phyloP scores from a whole-genome alignment of 2,797 vertebrate species.

The Chelidonichthys spinosus region DNA sequence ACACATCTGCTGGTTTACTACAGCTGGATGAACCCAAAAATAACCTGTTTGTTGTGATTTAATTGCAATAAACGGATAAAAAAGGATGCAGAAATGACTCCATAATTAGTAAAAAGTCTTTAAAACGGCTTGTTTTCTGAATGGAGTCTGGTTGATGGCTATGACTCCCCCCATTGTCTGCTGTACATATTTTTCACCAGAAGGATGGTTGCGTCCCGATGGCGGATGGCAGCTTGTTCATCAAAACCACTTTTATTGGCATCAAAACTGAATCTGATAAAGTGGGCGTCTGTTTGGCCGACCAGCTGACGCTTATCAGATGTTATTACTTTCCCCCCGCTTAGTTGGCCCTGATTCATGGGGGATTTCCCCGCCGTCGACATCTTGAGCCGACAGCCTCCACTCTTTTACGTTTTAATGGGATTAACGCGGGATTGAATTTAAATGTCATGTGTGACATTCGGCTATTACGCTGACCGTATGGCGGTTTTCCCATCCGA shows the following conservation, averaged over 20 bases:
- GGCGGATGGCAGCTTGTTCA: not conserved
- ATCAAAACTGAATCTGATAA: not conserved
- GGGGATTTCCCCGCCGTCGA: not conserved
- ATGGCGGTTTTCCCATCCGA: conserved; percentile 16
- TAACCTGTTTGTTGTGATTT: too few species aligned
- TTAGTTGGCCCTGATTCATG: conserved; percentile 22
- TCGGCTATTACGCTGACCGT: conserved; percentile 12
- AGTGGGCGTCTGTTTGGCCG: not conserved
- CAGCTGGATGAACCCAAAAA: too few species aligned
- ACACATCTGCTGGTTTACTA: too few species aligned
- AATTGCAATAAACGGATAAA: too few species aligned
- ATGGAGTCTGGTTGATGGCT: too few species aligned
- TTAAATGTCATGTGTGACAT: conserved; percentile 18
- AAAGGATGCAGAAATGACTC: too few species aligned
- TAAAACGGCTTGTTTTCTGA: too few species aligned
- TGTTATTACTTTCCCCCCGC: not conserved
- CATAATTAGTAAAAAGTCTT: too few species aligned
- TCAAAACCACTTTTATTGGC: not conserved
- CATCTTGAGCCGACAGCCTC: conserved; percentile 28
- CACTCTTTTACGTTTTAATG: conserved; percentile 12
- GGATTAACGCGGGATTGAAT: not conserved
- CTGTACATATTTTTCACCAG: too few species aligned
- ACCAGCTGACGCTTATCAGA: not conserved
- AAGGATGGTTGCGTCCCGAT: not conserved
- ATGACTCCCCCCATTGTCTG: too few species aligned